A percentile compares a stretch with the other conserved stretches of the same genome.
Conservation (phyloP, 2,888 invertebrate species). For the Drosophila leonis region DNA sequence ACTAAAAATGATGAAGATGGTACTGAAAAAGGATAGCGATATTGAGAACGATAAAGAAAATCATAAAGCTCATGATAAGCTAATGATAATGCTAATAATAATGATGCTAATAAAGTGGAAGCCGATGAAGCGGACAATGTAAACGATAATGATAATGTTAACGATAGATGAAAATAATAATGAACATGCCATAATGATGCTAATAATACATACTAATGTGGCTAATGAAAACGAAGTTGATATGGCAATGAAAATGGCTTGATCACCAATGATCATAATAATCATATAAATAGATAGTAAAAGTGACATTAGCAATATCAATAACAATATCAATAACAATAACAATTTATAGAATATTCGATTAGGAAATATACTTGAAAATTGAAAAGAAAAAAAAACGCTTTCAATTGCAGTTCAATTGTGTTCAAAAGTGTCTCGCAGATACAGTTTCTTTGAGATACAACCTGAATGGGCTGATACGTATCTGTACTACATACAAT, state of each 20-base stretch:
- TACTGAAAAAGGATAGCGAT: too few relatives aligned
- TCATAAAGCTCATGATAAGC: too few relatives aligned
- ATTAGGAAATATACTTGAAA: background rate
- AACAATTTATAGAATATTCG: background rate
- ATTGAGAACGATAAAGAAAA: background rate
- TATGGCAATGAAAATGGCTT: background rate
- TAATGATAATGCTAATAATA: too few relatives aligned
- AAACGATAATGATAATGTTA: background rate
- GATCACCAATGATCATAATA: background rate
- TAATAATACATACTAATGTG: too few relatives aligned
- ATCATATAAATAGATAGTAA: background rate
- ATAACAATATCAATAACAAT: background rate
- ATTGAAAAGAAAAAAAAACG: background rate
- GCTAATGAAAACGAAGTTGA: too few relatives aligned
- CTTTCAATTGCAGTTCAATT: background rate
- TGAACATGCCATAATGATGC: too few relatives aligned
- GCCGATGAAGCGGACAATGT: too few relatives aligned
- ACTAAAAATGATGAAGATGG: too few relatives aligned
- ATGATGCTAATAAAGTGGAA: too few relatives aligned
- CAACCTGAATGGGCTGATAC: background rate
- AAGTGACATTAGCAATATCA: background rate
- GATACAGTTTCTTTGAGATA: constrained; percentile 1
- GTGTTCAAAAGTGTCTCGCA: background rate
- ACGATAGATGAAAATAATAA: background rate
- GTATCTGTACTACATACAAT: constrained; percentile 3